Conservation (phyloP, 2,797 vertebrate species). For the Zalophus californianus region DNA sequence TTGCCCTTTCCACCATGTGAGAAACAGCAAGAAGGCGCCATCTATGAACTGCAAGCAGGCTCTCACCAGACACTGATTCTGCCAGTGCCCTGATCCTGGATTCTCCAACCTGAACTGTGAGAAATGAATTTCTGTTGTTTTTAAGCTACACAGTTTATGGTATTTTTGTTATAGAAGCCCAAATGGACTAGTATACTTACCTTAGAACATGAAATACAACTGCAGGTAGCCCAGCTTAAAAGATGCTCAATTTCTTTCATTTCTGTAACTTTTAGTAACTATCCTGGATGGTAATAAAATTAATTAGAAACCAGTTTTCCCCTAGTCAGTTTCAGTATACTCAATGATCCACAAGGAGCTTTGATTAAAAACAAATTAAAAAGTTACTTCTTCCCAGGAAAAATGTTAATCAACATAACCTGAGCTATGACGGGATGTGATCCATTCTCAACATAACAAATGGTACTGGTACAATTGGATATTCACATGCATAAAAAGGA, state of each 20-base stretch:
- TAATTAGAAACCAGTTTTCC: conserved; percentile 28
- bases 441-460: not conserved
- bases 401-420: not conserved
- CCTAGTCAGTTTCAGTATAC: conserved; percentile 20
- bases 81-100: not conserved
- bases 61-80: not conserved
- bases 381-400: not conserved
- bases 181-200: not conserved
- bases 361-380: not conserved
- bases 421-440: not conserved
- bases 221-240: not conserved
- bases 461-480: not conserved
- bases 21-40: not conserved
- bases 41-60: not conserved
- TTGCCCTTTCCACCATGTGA: not conserved
- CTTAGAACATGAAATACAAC: conserved; percentile 9
- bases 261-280: not conserved
- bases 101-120: not conserved
- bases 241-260: not conserved
- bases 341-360: not conserved
- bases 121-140: not conserved
- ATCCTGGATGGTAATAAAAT: not conserved
- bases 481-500: not conserved
- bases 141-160: not conserved
- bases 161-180: not conserved